Percentiles rank a stretch among this genome's conserved stretches.
Conservation (phyloP, 2,888 invertebrate genomes). For the Hedychridium roseum region DNA sequence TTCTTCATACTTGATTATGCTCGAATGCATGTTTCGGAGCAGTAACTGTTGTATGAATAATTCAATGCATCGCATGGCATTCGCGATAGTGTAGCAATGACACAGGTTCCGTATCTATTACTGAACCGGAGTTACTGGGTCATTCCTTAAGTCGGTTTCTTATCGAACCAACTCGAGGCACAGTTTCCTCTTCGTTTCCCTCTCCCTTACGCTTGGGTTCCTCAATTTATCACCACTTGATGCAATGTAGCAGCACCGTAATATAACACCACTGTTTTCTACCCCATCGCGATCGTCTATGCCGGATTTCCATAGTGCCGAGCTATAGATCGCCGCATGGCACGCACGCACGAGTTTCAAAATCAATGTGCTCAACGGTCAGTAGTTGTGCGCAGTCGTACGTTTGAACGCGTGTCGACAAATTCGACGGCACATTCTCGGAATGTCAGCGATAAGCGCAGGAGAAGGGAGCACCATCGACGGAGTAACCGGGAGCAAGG, state of each 20-base stretch:
- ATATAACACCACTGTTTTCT: constrained; percentile 18
- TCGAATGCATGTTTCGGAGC: too few species aligned
- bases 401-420: constrained; percentile 29
- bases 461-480: constrained; percentile 1
- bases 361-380: too few species aligned
- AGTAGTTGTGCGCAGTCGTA: constrained; percentile 22
- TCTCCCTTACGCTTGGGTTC: background rate
- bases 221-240: constrained; percentile 2
- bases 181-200: background rate
- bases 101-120: constrained; percentile 12
- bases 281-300: constrained; percentile 11
- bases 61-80: constrained; percentile 1
- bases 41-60: constrained; percentile 12
- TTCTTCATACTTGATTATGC: too few species aligned
- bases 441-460: constrained; percentile 29
- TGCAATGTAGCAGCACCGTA: constrained; percentile 7
- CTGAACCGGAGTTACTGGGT: constrained; percentile 3
- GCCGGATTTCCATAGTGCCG: constrained; percentile 15
- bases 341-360: constrained; percentile 27
- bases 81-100: constrained; percentile 2
- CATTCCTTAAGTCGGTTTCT: constrained; percentile 2
- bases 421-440: constrained; percentile 37
- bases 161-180: constrained; percentile 1
- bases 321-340: constrained; percentile 13
- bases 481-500: constrained; percentile 3